Evolutionary conservation across 1,140 invertebrate genomes (phyloP).

Genomic region (Elysia chlorotica): DNA sequence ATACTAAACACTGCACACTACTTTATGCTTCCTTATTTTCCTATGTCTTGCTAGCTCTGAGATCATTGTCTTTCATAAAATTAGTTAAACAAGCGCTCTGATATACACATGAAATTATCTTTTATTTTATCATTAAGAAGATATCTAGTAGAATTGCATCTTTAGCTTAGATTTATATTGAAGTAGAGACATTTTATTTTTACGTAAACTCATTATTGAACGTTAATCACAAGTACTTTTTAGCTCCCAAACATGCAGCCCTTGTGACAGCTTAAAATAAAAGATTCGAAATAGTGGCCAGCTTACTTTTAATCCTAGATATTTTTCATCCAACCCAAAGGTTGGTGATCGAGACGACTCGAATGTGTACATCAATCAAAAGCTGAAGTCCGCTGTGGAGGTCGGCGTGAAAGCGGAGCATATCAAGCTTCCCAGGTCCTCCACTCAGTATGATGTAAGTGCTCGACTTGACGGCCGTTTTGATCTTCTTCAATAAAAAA

Average conservation of each 20-base stretch:
- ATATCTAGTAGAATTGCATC: not conserved
- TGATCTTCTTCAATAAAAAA: too few relatives aligned
- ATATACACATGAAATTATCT: not conserved
- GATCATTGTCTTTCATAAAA: not conserved
- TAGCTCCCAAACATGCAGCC: too few relatives aligned
- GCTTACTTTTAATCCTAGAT: not conserved
- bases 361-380: slow-evolving; percentile 99
- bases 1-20: too few relatives aligned
- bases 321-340: slow-evolving; percentile 46
- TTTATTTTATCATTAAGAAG: not conserved
- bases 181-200: not conserved
- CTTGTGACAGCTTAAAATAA: not conserved
- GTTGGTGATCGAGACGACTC: slow-evolving; percentile 95
- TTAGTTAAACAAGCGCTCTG: not conserved
- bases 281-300: not conserved
- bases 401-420: slow-evolving; percentile 88
- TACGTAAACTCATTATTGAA: not conserved
- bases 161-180: not conserved
- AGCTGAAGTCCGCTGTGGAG: slow-evolving; percentile 88
- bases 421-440: slow-evolving; percentile 79
- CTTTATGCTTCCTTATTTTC: too few relatives aligned
- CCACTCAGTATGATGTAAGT: slow-evolving; percentile 82
- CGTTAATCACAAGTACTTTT: not conserved
- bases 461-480: too few relatives aligned
- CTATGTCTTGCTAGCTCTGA: too few relatives aligned